Conservation (phyloP, 2,797 vertebrate genomes). For the Semaprochilodus insignis region DNA sequence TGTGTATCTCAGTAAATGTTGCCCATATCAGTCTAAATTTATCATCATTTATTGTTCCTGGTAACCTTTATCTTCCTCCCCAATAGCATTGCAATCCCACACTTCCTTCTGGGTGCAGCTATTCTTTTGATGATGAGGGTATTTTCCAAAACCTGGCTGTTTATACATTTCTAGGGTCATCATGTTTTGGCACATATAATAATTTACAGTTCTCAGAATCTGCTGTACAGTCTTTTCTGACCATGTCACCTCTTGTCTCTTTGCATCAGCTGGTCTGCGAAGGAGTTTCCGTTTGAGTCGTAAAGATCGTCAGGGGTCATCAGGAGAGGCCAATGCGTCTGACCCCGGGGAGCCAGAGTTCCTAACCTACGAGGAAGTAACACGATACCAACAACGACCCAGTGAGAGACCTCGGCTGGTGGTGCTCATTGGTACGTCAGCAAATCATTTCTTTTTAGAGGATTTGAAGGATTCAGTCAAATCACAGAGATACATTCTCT, state of each 20-base stretch:
- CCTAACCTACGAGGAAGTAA: conserved; percentile 92
- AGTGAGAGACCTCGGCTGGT: conserved; percentile 88
- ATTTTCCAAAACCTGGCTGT: not conserved
- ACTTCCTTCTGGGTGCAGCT: too few relatives aligned
- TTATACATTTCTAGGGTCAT: not conserved
- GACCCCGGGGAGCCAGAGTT: conserved; percentile 79
- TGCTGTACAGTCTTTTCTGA: not conserved
- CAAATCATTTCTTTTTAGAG: not conserved
- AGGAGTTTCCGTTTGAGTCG: conserved; percentile 93
- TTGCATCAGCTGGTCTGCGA: conserved; percentile 86
- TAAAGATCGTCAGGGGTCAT: conserved; percentile 83
- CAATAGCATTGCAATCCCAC: too few relatives aligned
- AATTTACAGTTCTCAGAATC: not conserved
- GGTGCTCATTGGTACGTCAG: conserved; percentile 89
- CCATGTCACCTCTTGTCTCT: not conserved
- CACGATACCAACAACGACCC: conserved; percentile 87
- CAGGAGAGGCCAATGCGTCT: conserved; percentile 73
- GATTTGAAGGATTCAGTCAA: not conserved
- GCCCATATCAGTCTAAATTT: too few relatives aligned
- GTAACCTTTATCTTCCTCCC: too few relatives aligned
- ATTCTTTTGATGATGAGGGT: too few relatives aligned
- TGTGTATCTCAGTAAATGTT: too few relatives aligned
- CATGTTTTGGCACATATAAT: not conserved
- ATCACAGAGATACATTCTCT: too few relatives aligned
- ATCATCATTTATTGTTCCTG: too few relatives aligned